Percentiles rank a stretch among this genome's conserved stretches.
Evolutionary conservation across 37 sponge, comb jelly and placozoan species (phyloP).

Genomic region (Theonella swinhoei): DNA sequence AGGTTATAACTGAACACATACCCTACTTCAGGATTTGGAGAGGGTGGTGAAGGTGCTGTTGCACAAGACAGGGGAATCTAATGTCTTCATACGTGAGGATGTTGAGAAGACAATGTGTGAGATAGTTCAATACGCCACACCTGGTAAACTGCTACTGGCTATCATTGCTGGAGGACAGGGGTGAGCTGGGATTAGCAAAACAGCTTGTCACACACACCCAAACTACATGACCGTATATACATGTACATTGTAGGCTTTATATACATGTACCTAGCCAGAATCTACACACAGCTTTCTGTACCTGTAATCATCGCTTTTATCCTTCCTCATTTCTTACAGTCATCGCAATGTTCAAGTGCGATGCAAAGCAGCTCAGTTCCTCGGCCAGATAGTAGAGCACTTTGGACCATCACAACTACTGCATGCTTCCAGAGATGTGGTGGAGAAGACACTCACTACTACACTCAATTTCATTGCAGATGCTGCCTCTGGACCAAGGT

Average conservation of each 20-base stretch:
- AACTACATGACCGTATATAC: background rate
- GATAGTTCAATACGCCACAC: conserved; percentile 59
- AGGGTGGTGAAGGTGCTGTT: conserved; percentile 61
- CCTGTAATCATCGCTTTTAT: background rate
- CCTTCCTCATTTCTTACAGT: conserved; percentile 12
- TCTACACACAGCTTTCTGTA: background rate
- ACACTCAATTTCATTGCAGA: background rate
- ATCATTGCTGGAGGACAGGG: conserved; percentile 66
- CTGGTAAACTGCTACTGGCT: conserved; percentile 47
- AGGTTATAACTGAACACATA: background rate
- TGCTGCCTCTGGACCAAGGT: background rate
- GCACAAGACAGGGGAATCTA: conserved; percentile 76
- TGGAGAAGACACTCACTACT: conserved; percentile 65
- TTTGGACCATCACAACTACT: conserved; percentile 25
- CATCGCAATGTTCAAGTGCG: conserved; percentile 76
- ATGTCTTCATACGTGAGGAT: conserved; percentile 79
- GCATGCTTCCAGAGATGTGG: conserved; percentile 52
- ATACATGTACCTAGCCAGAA: background rate
- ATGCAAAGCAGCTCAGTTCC: conserved; percentile 57
- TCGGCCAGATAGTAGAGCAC: conserved; percentile 52
- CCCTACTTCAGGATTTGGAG: conserved; percentile 61
- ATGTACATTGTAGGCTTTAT: background rate
- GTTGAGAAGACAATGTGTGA: conserved; percentile 77
- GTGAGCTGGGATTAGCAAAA: background rate
- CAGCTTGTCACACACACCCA: too few relatives aligned